Base-by-base conservation (phyloP, 2,113 vertebrate genomes). In the Mesocricetus auratus region DNA sequence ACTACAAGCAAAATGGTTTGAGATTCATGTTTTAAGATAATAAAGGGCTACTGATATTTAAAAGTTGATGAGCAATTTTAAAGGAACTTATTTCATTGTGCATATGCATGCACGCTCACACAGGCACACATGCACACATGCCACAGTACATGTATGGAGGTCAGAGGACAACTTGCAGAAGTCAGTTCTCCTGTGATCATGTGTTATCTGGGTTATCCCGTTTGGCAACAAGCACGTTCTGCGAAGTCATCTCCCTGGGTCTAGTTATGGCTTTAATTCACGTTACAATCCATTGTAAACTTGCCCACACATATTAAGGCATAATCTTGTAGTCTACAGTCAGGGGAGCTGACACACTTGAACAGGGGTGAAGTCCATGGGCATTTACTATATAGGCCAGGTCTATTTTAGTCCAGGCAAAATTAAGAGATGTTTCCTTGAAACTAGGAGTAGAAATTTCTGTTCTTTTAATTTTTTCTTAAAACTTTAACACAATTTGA, bases 381-480 rank as follows among this genome's bases (percentile, higher is more conserved):
- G 56, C 31, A 29, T 56, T 81, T n/a, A 86, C 19, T 78, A 1
- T 73, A 71, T 58, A 66, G 24, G 87, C 78, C 69, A 83, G 22
- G 50, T 62, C 36, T 60, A 33, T 89, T 91, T 92, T 93, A 31
- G 88, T 91, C 69, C 33, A 17, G 56, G 39, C 9, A 74, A 68
- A 96, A 53, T 93, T 87, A 79, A 93, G 85, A 89, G 29, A 66
- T 36, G 47, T 24, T 24, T 73, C n/a, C 66, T 92, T 95, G 22
- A 93, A 78, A 45, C 12, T 50, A 93, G 2, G 31, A 77, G 26
- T 69, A 86, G 78, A 94, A 71, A 77, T 36, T 78, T 82, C 24
- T 89, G 12, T 77, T 74, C 64, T 93, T 91, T 89, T 85, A 79
- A 79, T 73, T 79, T 75, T 42, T 22, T 69, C 68, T 69, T 71